These are phyloP conservation scores for Scaptomyza graminum DNA, from an alignment of 1,140 invertebrate genomes.

Conservation along the genomic window DNA sequence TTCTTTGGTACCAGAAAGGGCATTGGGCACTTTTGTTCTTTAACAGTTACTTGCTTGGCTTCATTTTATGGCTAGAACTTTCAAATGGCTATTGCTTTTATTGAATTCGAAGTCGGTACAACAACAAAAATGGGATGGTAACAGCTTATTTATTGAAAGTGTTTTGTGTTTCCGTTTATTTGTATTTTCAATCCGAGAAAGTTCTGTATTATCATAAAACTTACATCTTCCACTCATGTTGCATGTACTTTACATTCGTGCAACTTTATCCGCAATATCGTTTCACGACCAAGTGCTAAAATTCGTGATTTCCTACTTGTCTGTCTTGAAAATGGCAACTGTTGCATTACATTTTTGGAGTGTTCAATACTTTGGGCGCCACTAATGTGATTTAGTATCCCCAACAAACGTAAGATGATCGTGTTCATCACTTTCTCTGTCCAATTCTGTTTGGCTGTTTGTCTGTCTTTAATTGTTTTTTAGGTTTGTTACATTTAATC, in stretches of 20 bases:
- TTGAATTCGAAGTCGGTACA: not conserved
- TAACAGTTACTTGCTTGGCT: slow-evolving; percentile 35
- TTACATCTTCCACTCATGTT: too few species aligned
- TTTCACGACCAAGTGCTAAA: not conserved
- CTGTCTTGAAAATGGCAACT: slow-evolving; percentile 31
- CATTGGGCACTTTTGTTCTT: slow-evolving; percentile 1
- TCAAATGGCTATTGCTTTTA: slow-evolving; percentile 26
- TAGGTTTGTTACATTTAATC: slow-evolving; percentile 58
- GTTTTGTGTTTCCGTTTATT: too few species aligned
- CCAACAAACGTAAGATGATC: slow-evolving; percentile 68
- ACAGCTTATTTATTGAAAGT: not conserved
- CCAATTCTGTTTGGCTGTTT: slow-evolving; percentile 51
- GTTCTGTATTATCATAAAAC: too few species aligned
- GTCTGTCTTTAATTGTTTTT: slow-evolving; percentile 54
- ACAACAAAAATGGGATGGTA: not conserved
- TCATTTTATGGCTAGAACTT: slow-evolving; percentile 52
- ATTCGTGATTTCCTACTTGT: slow-evolving; percentile 13
- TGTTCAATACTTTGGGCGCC: slow-evolving; percentile 16
- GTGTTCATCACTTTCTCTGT: slow-evolving; percentile 76
- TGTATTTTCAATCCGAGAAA: too few species aligned
- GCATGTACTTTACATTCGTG: too few species aligned
- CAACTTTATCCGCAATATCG: not conserved
- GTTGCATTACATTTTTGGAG: not conserved
- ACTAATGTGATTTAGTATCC: slow-evolving; percentile 60
- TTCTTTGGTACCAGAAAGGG: not conserved